phyloP scores from a whole-genome alignment of 2,113 vertebrate genomes.

The Entomyzon cyanotis region DNA sequence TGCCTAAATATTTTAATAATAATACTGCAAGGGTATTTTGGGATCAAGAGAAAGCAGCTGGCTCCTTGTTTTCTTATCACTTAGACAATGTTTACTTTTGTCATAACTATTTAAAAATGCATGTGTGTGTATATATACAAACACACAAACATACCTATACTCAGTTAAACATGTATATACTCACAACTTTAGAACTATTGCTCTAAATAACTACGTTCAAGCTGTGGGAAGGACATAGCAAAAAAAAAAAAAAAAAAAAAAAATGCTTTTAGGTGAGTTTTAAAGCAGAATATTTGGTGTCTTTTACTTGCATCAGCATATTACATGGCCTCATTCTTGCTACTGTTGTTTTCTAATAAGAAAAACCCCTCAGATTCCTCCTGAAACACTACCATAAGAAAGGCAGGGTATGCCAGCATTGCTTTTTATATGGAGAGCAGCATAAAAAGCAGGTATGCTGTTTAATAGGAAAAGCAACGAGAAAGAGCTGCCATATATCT shows the following conservation, averaged over 20 bases:
- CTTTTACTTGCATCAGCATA: not conserved
- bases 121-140: not conserved
- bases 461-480: not conserved
- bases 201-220: not conserved
- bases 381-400: not conserved
- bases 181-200: not conserved
- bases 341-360: not conserved
- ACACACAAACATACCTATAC: not conserved
- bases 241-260: not conserved
- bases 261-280: not conserved
- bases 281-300: not conserved
- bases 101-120: not conserved
- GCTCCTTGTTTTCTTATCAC: not conserved
- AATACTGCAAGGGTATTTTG: not conserved
- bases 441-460: not conserved
- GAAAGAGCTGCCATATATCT: not conserved
- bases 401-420: not conserved
- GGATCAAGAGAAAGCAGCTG: not conserved
- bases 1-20: not conserved
- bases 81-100: not conserved
- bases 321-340: not conserved
- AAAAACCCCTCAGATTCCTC: not conserved
- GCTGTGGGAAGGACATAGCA: not conserved
- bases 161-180: not conserved
- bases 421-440: not conserved